Percentiles rank a stretch among this genome's conserved stretches.
phyloP scores from a whole-genome alignment of 2,113 vertebrate species.

The Pholis gunnellus region DNA sequence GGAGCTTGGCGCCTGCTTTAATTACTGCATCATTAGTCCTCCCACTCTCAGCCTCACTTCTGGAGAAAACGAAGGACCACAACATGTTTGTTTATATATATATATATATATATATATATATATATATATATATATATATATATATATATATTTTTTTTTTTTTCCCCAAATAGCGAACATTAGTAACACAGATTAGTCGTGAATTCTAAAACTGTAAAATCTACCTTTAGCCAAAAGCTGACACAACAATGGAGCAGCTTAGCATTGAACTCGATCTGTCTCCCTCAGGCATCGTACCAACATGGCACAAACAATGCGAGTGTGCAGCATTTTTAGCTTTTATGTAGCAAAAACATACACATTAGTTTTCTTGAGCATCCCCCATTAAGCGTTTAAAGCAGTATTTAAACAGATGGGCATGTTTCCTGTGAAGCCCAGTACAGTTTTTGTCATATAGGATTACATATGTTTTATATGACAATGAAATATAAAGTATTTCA shows the following conservation, averaged over 20 bases:
- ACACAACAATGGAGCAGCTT: not conserved
- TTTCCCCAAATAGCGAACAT: not conserved
- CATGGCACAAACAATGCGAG: no score
- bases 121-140: no score
- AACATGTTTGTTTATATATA: not conserved
- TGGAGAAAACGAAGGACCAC: constrained; percentile 31
- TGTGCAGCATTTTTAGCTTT: no score
- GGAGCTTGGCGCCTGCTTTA: constrained; percentile 44
- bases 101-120: no score
- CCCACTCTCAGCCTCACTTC: constrained; percentile 58
- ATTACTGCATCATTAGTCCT: constrained; percentile 64
- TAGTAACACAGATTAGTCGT: not conserved
- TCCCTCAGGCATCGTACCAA: no score
- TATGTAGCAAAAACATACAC: no score
- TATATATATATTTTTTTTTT: not conserved
- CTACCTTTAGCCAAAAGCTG: not conserved
- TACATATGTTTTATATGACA: not conserved
- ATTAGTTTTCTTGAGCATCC: no score
- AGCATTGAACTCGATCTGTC: no score
- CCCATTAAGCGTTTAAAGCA: no score
- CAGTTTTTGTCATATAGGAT: not conserved
- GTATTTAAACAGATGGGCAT: not conserved
- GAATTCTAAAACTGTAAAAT: not conserved
- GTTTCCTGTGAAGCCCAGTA: not conserved
- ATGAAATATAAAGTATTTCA: not conserved